A percentile compares a stretch with the other conserved stretches of the same genome.
Evolutionary conservation across 2,797 vertebrate genomes (phyloP).

Genomic region (Pelobates cultripes): DNA sequence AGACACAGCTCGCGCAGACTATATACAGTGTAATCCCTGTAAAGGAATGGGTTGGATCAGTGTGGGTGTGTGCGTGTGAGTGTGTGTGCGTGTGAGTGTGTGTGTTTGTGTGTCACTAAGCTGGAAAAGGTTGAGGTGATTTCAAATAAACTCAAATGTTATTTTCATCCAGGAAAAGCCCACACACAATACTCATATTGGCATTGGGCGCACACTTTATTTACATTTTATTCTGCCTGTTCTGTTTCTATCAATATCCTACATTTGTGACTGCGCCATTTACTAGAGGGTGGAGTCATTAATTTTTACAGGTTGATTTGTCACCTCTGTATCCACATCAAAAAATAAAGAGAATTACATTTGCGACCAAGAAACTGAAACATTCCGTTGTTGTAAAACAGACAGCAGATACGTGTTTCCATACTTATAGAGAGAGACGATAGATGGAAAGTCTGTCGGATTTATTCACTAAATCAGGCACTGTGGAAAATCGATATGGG

Average conservation of each 20-base stretch:
- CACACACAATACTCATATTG: slow-evolving; percentile 10
- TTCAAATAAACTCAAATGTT: slow-evolving; percentile 8
- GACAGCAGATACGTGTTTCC: too few species aligned
- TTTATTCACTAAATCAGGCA: too few species aligned
- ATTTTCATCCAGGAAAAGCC: slow-evolving; percentile 41
- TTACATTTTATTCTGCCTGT: slow-evolving; percentile 42
- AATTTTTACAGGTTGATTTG: slow-evolving; percentile 10
- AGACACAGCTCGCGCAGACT: not conserved
- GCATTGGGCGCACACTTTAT: not conserved
- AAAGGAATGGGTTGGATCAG: slow-evolving; percentile 4
- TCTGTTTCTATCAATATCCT: slow-evolving; percentile 40
- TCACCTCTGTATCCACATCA: not conserved
- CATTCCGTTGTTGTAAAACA: too few species aligned
- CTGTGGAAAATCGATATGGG: too few species aligned
- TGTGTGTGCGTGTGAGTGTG: not conserved
- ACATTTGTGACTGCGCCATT: slow-evolving; percentile 19
- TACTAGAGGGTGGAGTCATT: slow-evolving; percentile 23
- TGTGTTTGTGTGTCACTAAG: not conserved
- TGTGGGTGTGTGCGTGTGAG: slow-evolving; percentile 7
- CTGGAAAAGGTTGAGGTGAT: slow-evolving; percentile 44
- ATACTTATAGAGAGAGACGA: too few species aligned
- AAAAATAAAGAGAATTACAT: too few species aligned
- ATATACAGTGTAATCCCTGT: not conserved
- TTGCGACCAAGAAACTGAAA: too few species aligned
- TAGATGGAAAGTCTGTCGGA: too few species aligned